These are phyloP conservation scores for Laupala kohalensis DNA, from an alignment of 1,140 invertebrate genomes.

Conservation along the genomic window DNA sequence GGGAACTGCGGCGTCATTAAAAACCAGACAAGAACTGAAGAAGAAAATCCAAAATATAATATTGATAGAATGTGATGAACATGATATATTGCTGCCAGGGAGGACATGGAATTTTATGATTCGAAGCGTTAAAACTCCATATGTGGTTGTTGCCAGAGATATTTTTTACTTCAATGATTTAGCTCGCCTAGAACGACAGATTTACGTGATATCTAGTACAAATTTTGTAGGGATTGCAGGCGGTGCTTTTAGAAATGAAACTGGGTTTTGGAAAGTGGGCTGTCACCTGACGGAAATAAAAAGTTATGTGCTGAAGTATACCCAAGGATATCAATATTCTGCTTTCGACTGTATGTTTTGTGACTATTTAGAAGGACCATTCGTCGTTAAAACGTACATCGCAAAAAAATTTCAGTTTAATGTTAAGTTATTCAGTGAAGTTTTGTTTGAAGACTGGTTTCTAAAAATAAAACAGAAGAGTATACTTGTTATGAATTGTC, in stretches of 20 bases:
- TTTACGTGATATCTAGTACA: constrained; percentile 19
- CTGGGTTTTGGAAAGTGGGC: constrained; percentile 24
- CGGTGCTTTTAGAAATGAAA: constrained; percentile 20
- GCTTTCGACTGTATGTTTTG: constrained; percentile 25
- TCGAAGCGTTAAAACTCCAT: constrained; percentile 20
- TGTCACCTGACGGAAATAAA: constrained; percentile 22
- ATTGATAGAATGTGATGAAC: background rate
- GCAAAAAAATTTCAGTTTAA: constrained; percentile 17
- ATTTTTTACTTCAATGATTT: constrained; percentile 19
- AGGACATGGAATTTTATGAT: constrained; percentile 18
- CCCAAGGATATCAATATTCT: constrained; percentile 24
- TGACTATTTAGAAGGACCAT: constrained; percentile 23
- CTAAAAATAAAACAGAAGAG: constrained; percentile 17
- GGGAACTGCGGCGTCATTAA: background rate
- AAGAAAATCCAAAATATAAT: background rate
- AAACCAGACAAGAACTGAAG: background rate
- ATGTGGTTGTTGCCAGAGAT: constrained; percentile 22
- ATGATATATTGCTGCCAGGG: constrained; percentile 7
- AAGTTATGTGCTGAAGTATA: constrained; percentile 21
- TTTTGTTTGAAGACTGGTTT: constrained; percentile 24
- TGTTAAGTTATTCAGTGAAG: constrained; percentile 11
- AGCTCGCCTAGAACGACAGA: constrained; percentile 21
- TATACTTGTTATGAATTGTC: constrained; percentile 19
- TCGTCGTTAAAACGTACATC: constrained; percentile 18
- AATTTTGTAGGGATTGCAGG: constrained; percentile 17